Evolutionary conservation across 1,140 invertebrate species (phyloP).

Genomic region (Mya arenaria): DNA sequence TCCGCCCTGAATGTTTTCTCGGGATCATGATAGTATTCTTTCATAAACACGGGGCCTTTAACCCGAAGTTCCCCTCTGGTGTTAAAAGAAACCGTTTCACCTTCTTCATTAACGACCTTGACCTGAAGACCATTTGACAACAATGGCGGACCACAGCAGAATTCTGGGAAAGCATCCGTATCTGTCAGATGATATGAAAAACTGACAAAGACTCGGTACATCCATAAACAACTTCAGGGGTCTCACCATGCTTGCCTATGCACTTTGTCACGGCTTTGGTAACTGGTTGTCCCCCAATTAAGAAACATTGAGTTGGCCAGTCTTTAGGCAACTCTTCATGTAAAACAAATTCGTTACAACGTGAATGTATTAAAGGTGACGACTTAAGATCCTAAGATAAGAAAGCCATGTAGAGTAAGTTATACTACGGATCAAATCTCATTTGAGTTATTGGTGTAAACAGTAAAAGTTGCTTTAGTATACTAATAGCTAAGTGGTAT

Average conservation of each 20-base stretch:
- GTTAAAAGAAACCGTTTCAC: slow-evolving; percentile 14
- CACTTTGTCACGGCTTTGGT: too few species aligned
- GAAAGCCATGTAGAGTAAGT: too few species aligned
- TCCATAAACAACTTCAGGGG: too few species aligned
- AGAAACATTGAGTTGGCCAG: slow-evolving; percentile 1
- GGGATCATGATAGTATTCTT: slow-evolving; percentile 47
- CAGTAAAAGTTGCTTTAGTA: not conserved
- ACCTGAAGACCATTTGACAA: slow-evolving; percentile 36
- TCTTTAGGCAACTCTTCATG: not conserved
- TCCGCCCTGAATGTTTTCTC: slow-evolving; percentile 36
- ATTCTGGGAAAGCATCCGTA: not conserved
- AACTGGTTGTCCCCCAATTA: slow-evolving; percentile 19
- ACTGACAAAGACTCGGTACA: too few species aligned
- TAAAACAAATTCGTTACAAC: not conserved
- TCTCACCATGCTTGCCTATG: too few species aligned
- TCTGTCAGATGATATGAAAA: too few species aligned
- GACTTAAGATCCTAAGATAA: too few species aligned
- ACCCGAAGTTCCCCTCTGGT: slow-evolving; percentile 45
- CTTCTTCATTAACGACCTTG: slow-evolving; percentile 52
- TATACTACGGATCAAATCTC: too few species aligned
- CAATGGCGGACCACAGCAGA: slow-evolving; percentile 3
- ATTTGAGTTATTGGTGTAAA: not conserved
- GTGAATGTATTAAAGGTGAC: too few species aligned
- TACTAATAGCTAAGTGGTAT: too few species aligned
- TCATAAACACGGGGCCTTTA: slow-evolving; percentile 8